Percentiles rank a stretch among this genome's conserved stretches.
phyloP scores from a whole-genome alignment of 1,140 invertebrate species.

The Samia ricini region DNA sequence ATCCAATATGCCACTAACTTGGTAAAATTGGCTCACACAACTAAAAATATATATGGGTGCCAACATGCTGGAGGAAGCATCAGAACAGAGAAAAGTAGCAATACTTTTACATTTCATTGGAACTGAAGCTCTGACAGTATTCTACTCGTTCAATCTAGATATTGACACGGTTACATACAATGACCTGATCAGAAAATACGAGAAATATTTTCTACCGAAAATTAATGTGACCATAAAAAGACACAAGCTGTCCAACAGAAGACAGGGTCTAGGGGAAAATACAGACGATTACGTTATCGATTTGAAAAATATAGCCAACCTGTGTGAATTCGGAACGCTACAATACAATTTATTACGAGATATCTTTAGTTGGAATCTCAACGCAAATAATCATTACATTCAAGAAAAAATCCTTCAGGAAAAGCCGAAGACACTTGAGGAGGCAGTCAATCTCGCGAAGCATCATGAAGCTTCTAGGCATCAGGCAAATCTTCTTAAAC shows the following conservation, averaged over 20 bases:
- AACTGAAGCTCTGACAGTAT: conserved; percentile 20
- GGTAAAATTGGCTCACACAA: conserved; percentile 6
- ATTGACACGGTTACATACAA: conserved; percentile 20
- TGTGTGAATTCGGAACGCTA: conserved; percentile 1
- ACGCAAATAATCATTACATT: conserved; percentile 6
- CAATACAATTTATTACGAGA: conserved; percentile 3
- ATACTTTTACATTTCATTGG: conserved; percentile 28
- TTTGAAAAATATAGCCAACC: conserved; percentile 6
- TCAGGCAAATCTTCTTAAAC: neutral
- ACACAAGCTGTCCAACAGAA: conserved; percentile 1
- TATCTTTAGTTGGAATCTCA: conserved; percentile 12
- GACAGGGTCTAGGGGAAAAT: neutral
- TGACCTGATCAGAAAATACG: conserved; percentile 56
- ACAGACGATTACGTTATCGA: conserved; percentile 1
- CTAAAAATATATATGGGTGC: conserved; percentile 13
- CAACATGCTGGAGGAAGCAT: conserved; percentile 7
- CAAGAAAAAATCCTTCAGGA: conserved; percentile 8
- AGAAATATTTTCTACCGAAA: conserved; percentile 36
- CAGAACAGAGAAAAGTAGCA: conserved; percentile 25
- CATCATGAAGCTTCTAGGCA: conserved; percentile 3
- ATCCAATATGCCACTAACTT: conserved; percentile 2
- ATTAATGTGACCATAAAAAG: neutral
- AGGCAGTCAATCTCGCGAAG: conserved; percentile 4
- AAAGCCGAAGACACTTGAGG: conserved; percentile 4
- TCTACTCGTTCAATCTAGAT: conserved; percentile 28